Evolutionary conservation across 2,113 vertebrate genomes (phyloP), one percentile per base, ranked within the genome.

Genomic region (Ameiurus melas): DNA sequence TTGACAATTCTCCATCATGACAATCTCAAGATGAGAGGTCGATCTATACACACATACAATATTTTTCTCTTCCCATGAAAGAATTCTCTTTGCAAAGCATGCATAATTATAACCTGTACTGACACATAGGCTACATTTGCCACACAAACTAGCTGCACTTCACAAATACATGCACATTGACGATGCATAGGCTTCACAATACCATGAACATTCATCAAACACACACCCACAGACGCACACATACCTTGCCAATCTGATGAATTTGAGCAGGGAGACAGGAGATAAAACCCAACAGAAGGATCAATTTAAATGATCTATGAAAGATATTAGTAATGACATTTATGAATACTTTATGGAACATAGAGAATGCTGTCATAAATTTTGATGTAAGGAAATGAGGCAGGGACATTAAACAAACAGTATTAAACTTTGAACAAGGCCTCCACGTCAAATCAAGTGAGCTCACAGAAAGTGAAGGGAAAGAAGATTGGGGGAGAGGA

Each of bases 281-380:
- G 93, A 94, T 95, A 95, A 95, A 94, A 93, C 92, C 92, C 91
- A 93, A 93, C 95, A 94, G 94, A 94, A 82, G 90, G 93, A 96
- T 96, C 96, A 94, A 95, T 95, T 96, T 93, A 94, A 92, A 94
- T 95, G 95, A 96, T 96, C 94, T 95, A 96, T 95, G 93, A 94
- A 96, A 93, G 94, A 94, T 95, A 96, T 96, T 95, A 95, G 94
- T 94, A 94, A 96, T 96, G 95, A 95, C 95, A 96, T 96, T 96
- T 95, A 95, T 96, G 95, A 95, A 96, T 96, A 95, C 95, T 96
- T 96, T 93, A 96, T 96, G 92, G 93, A 93, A 94, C 92, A 94
- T 94, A 93, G 94, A 94, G 93, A 94, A 95, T 94, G 95, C 94
- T 95, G 93, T 95, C 95, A 95, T 95, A 93, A 91, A 95, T 95